Conservation (phyloP, 2,113 vertebrate genomes). For the Cercocebus atys region DNA sequence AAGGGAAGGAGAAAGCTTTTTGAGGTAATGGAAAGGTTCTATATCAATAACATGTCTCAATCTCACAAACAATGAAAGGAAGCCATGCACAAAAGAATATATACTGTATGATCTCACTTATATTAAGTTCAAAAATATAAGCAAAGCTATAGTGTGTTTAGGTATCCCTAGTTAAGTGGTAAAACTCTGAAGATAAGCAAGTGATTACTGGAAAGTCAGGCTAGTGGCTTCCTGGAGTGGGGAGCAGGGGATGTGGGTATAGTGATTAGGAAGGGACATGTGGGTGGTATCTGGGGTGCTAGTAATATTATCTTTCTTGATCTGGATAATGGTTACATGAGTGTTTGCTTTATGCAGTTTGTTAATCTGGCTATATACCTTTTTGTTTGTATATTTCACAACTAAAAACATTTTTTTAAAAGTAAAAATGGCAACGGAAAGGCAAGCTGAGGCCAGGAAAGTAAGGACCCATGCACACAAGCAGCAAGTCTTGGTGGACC, state of each 20-base stretch:
- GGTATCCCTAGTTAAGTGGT: background rate
- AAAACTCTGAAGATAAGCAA: slow-evolving; percentile 21
- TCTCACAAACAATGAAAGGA: slow-evolving; percentile 49
- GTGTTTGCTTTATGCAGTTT: background rate
- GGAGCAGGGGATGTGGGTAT: no score
- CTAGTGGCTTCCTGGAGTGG: background rate
- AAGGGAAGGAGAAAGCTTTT: slow-evolving; percentile 32
- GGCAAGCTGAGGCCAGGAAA: background rate
- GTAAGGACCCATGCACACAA: background rate
- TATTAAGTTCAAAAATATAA: background rate
- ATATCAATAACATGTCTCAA: slow-evolving; percentile 26
- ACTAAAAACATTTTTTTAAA: slow-evolving; percentile 12
- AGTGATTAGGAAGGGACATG: background rate
- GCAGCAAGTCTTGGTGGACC: background rate
- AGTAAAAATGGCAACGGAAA: background rate
- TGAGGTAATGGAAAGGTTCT: slow-evolving; percentile 54
- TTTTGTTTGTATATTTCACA: slow-evolving; percentile 32
- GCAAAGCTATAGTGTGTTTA: background rate
- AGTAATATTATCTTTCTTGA: slow-evolving; percentile 5
- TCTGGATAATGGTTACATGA: background rate
- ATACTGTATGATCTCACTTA: slow-evolving; percentile 44
- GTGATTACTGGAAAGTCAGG: slow-evolving; percentile 1
- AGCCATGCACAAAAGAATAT: slow-evolving; percentile 40
- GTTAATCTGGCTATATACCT: background rate
- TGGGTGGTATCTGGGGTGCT: background rate